Evolutionary conservation across 2,888 invertebrate genomes (phyloP).

Genomic region (Ophion slaviceki): DNA sequence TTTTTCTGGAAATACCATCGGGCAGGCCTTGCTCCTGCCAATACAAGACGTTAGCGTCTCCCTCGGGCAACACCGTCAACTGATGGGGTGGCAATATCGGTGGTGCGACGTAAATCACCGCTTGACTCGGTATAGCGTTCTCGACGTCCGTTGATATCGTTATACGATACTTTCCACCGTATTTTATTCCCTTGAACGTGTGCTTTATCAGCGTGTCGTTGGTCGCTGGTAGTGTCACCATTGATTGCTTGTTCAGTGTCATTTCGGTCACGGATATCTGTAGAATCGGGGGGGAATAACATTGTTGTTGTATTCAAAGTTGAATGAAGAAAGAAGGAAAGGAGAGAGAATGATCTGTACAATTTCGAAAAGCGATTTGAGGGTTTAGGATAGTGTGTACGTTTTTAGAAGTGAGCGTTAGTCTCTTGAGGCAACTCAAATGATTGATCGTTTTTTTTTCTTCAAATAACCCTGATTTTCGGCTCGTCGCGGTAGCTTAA

Average conservation of each 20-base stretch:
- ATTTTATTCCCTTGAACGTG: constrained; percentile 84
- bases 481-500: too few species aligned
- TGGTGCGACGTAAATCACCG: constrained; percentile 85
- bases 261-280: constrained; percentile 85
- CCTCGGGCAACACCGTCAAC: constrained; percentile 86
- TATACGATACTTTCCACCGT: constrained; percentile 85
- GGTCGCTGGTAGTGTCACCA: constrained; percentile 84
- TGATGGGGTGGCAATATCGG: constrained; percentile 87
- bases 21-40: constrained; percentile 86
- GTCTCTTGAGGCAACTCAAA: too few species aligned
- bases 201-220: constrained; percentile 84
- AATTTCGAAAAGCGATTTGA: too few species aligned
- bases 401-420: too few species aligned
- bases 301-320: too few species aligned
- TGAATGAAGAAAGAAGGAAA: too few species aligned
- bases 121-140: constrained; percentile 84
- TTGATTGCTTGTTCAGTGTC: constrained; percentile 82
- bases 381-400: too few species aligned
- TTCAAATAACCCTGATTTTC: too few species aligned
- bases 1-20: constrained; percentile 70
- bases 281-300: neutral
- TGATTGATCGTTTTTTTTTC: too few species aligned
- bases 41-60: constrained; percentile 87
- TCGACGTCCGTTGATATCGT: constrained; percentile 84
- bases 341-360: too few species aligned